phyloP scores from a whole-genome alignment of 2,113 vertebrate genomes.

The Merops nubicus region DNA sequence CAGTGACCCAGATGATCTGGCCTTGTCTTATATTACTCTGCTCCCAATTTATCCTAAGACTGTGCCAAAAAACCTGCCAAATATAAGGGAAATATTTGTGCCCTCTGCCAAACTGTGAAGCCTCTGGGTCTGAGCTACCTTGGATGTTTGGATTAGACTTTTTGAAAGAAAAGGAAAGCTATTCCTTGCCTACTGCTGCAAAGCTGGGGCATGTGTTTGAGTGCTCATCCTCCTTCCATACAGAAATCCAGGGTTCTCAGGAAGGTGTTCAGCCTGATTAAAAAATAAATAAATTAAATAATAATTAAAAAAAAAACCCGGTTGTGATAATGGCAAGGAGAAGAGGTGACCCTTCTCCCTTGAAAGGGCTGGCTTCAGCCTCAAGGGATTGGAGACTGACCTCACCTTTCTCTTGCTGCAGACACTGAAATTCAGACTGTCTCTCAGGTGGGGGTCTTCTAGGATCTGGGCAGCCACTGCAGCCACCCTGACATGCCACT shows the following conservation, averaged over 20 bases:
- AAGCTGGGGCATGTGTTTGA: neutral
- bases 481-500: neutral
- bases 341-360: neutral
- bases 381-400: neutral
- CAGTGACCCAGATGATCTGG: neutral
- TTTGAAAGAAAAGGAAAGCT: neutral
- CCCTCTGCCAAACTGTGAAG: slow-evolving; percentile 5
- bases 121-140: neutral
- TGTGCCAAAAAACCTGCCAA: slow-evolving; percentile 36
- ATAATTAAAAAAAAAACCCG: neutral
- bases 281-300: neutral
- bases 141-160: neutral
- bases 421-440: neutral
- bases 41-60: neutral
- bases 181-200: neutral
- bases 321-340: neutral
- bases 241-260: neutral
- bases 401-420: neutral
- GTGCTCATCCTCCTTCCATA: neutral
- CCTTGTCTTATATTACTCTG: neutral
- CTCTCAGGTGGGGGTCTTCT: neutral
- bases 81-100: slow-evolving; percentile 29
- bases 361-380: neutral
- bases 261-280: neutral
- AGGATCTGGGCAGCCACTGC: neutral